These are phyloP conservation scores for Volucella inanis DNA, from an alignment of 2,888 invertebrate species.

Conservation along the genomic window DNA sequence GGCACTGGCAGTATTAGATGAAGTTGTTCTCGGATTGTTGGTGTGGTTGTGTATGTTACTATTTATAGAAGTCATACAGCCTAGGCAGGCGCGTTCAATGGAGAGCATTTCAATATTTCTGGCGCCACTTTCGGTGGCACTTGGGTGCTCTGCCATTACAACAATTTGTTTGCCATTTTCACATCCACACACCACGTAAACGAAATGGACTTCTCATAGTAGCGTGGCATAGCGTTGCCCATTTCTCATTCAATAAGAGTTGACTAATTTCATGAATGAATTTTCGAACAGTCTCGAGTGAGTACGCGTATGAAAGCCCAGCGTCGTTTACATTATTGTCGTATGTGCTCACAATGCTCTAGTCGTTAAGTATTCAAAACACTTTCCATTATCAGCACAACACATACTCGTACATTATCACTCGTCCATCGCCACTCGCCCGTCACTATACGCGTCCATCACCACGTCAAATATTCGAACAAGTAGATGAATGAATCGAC, in stretches of 20 bases:
- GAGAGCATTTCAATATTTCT: conserved; percentile 52
- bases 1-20: conserved; percentile 1
- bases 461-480: neutral
- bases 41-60: conserved; percentile 35
- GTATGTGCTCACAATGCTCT: neutral
- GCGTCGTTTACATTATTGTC: conserved; percentile 9
- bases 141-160: conserved; percentile 26
- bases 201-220: neutral
- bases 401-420: neutral
- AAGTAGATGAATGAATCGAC: conserved; percentile 29
- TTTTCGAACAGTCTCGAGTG: conserved; percentile 31
- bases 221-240: neutral
- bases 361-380: conserved; percentile 56
- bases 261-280: conserved; percentile 68
- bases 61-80: conserved; percentile 57
- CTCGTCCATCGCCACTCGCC: conserved; percentile 20
- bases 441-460: conserved; percentile 19
- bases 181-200: conserved; percentile 25
- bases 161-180: conserved; percentile 52
- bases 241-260: conserved; percentile 46
- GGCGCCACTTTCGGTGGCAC: conserved; percentile 61
- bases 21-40: neutral
- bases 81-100: conserved; percentile 26
- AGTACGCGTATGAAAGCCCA: conserved; percentile 30
- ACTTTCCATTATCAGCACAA: conserved; percentile 50